phyloP scores from a whole-genome alignment of 1,140 invertebrate genomes.

The Anagrus nilaparvatae region DNA sequence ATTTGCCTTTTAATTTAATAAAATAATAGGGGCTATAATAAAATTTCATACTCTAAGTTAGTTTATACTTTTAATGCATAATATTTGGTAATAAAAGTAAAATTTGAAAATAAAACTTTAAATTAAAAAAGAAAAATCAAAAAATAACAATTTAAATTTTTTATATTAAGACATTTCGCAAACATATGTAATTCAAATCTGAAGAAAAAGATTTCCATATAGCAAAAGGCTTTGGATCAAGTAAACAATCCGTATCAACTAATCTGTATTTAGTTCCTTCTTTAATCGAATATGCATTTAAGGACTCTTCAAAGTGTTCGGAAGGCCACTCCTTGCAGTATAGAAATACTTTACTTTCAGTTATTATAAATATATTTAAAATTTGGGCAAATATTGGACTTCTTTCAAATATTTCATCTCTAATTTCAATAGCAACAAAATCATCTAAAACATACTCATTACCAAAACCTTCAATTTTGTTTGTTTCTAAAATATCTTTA shows the following conservation, averaged over 20 bases:
- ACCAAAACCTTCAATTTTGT: background rate
- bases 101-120: too few relatives aligned
- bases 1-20: too few relatives aligned
- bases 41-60: too few relatives aligned
- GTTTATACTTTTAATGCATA: too few relatives aligned
- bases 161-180: background rate
- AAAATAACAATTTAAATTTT: too few relatives aligned
- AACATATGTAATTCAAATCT: background rate
- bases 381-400: constrained; percentile 1
- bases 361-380: too few relatives aligned
- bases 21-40: too few relatives aligned
- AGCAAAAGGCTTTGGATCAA: background rate
- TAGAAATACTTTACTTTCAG: background rate
- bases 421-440: background rate
- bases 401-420: background rate
- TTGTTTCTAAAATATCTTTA: background rate
- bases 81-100: too few relatives aligned
- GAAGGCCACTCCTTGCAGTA: background rate
- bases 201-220: background rate
- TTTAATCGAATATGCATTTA: background rate
- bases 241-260: background rate
- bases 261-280: background rate
- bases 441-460: background rate
- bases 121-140: too few relatives aligned
- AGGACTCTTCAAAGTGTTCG: background rate